Conservation (phyloP, 2,113 vertebrate genomes). For the Gavia stellata region DNA sequence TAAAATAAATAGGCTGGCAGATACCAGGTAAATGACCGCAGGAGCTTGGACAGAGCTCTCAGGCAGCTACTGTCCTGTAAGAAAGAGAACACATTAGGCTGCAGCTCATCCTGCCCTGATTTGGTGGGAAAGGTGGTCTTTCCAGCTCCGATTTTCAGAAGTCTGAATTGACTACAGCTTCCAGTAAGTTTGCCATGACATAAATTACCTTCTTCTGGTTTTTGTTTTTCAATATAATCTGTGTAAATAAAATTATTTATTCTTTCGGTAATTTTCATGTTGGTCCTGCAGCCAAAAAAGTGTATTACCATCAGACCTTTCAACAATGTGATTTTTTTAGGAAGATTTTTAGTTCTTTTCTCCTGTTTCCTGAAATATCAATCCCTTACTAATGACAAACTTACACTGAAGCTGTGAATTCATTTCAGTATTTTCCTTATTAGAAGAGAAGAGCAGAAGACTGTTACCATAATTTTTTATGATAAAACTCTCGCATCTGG, state of each 20-base stretch:
- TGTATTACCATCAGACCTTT: not conserved
- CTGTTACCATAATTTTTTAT: not conserved
- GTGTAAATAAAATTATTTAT: not conserved
- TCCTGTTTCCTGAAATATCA: not conserved
- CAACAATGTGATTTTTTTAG: not conserved
- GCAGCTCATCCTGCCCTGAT: not conserved
- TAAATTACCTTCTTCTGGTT: not conserved
- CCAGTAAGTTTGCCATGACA: not conserved
- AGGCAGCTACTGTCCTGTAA: not conserved
- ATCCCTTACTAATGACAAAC: not conserved
- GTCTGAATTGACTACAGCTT: not conserved
- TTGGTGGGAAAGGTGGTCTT: not conserved
- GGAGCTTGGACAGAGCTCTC: not conserved
- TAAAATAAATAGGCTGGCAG: not conserved
- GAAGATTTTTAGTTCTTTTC: not conserved
- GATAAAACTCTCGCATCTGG: not conserved
- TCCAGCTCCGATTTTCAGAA: not conserved
- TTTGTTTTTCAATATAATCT: not conserved
- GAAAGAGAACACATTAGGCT: not conserved
- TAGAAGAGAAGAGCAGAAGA: not conserved
- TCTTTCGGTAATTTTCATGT: too few relatives aligned
- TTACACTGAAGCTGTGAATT: not conserved
- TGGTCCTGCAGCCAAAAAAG: not conserved
- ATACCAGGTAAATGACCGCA: not conserved
- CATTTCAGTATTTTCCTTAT: not conserved